phyloP scores from a whole-genome alignment of 2,888 invertebrate genomes.

The Lysandra coridon region DNA sequence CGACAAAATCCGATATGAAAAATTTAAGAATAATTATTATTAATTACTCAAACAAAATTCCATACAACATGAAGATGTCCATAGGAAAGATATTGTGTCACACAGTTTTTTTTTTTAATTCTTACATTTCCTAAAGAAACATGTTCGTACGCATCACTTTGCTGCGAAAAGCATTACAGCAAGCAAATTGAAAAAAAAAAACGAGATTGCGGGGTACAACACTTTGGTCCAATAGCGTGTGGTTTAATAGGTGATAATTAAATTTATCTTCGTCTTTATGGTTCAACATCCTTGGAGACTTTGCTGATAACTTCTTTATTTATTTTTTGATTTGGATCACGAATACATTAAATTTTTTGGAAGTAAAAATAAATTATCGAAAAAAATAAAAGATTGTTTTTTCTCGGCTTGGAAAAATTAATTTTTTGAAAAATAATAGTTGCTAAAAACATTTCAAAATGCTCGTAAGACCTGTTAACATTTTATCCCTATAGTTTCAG shows the following conservation, averaged over 20 bases:
- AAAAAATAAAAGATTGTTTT: too few relatives aligned
- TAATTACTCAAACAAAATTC: neutral
- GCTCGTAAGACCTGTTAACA: too few relatives aligned
- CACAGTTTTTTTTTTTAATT: too few relatives aligned
- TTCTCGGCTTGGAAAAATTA: too few relatives aligned
- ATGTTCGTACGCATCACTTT: too few relatives aligned
- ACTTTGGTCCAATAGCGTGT: slow-evolving; percentile 41
- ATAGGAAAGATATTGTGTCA: neutral
- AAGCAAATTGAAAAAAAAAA: neutral
- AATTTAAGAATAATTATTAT: neutral
- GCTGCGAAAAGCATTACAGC: too few relatives aligned
- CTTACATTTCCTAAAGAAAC: too few relatives aligned
- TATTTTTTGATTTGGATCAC: neutral
- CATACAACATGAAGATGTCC: neutral
- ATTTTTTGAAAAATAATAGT: too few relatives aligned
- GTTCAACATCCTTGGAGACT: slow-evolving; percentile 51
- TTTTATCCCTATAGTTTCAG: too few relatives aligned
- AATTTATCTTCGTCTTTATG: slow-evolving; percentile 53
- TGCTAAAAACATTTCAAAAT: too few relatives aligned
- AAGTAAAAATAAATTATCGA: too few relatives aligned
- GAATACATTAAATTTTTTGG: neutral
- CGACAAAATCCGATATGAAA: neutral
- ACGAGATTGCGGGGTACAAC: neutral
- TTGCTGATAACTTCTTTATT: neutral
- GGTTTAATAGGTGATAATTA: slow-evolving; percentile 62